Percentiles rank a stretch among this genome's conserved stretches.
phyloP scores from a whole-genome alignment of 1,140 invertebrate genomes.

The Mactra quadrangularis region DNA sequence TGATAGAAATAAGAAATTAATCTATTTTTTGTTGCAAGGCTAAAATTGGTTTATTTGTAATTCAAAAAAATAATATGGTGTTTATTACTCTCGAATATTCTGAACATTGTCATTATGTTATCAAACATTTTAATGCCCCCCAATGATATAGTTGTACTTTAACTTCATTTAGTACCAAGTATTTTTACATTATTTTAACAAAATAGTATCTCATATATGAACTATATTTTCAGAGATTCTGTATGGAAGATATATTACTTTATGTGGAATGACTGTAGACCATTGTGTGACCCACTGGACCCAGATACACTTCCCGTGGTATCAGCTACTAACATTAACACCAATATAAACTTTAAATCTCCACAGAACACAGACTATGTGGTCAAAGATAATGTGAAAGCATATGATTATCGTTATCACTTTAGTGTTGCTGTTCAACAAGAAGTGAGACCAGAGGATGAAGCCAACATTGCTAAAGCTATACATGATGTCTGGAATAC shows the following conservation, averaged over 20 bases:
- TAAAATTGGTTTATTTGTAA: too few species aligned
- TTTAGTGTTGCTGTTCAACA: constrained; percentile 27
- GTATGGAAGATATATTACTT: constrained; percentile 35
- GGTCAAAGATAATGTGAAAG: not conserved
- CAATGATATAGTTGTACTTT: too few species aligned
- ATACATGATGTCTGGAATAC: constrained; percentile 37
- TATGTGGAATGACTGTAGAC: constrained; percentile 41
- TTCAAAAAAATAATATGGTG: too few species aligned
- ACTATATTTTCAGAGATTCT: constrained; percentile 22
- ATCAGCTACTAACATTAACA: constrained; percentile 10
- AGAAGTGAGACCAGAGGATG: constrained; percentile 21
- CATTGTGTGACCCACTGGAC: constrained; percentile 33
- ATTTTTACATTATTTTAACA: too few species aligned
- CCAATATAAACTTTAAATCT: constrained; percentile 19
- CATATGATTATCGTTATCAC: constrained; percentile 41
- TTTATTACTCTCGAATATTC: too few species aligned
- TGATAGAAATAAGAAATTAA: too few species aligned
- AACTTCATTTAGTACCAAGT: too few species aligned
- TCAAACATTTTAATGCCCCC: too few species aligned
- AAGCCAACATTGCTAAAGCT: constrained; percentile 2
- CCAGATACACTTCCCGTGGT: constrained; percentile 46
- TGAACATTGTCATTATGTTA: too few species aligned
- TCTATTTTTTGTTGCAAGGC: too few species aligned
- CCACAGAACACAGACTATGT: constrained; percentile 10
- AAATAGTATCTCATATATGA: too few species aligned